Conservation (phyloP, 2,888 invertebrate genomes). For the Hofmannophila pseudospretella region DNA sequence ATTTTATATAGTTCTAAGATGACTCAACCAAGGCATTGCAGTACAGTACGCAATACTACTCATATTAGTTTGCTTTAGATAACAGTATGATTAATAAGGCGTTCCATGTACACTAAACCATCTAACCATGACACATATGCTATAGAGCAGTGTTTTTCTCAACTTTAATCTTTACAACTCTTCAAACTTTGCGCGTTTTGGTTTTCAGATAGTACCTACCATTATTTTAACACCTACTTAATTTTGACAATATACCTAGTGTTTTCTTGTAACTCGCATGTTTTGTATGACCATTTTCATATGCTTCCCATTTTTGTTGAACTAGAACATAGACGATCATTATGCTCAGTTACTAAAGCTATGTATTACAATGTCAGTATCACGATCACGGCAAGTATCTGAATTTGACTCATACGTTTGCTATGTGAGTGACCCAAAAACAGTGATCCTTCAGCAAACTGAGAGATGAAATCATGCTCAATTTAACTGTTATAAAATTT, state of each 20-base stretch:
- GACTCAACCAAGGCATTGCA: neutral
- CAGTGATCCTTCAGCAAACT: constrained; percentile 35
- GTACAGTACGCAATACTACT: constrained; percentile 6
- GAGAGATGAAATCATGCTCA: constrained; percentile 47
- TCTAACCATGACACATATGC: constrained; percentile 6
- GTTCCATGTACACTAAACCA: constrained; percentile 11
- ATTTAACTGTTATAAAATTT: constrained; percentile 33
- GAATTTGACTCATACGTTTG: too few species aligned
- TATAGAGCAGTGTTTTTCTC: neutral
- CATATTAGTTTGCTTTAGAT: constrained; percentile 18
- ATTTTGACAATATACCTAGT: too few species aligned
- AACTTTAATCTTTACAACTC: neutral
- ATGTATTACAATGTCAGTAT: too few species aligned
- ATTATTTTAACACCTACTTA: too few species aligned
- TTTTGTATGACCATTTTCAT: too few species aligned
- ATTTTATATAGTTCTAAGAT: neutral
- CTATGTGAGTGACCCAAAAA: constrained; percentile 33
- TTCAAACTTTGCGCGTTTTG: too few species aligned
- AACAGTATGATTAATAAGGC: constrained; percentile 17
- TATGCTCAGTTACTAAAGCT: too few species aligned
- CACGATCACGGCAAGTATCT: too few species aligned
- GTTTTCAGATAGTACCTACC: too few species aligned
- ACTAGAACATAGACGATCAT: too few species aligned
- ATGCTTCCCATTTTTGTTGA: too few species aligned
- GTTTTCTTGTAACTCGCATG: too few species aligned